Evolutionary conservation across 2,888 invertebrate species (phyloP), one percentile per base, ranked within the genome.

Genomic region (Zeuzera pyrina): DNA sequence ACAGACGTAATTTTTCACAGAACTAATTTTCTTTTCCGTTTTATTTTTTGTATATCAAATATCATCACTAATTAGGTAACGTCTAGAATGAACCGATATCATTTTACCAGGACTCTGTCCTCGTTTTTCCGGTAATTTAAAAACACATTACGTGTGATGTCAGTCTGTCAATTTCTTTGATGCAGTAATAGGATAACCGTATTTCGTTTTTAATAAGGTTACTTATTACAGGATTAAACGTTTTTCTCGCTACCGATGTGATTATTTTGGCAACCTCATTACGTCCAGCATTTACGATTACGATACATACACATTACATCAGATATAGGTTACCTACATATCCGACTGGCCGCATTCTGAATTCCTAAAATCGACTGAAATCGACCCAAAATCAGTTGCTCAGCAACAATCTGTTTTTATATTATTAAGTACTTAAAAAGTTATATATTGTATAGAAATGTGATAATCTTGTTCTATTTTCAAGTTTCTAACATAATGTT

Each of bases 181-280:
- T 43, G 45, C 41, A 42, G 52, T 49, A 53, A 54, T 48, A 51
- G 51, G 57, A 60, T 70, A 66, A 77, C 79, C 78, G 72, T 67
- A 68, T 74, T 70, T 48, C 42, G 29, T 45, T 27, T 38, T 34
- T 57, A 68, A 67, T 69, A 58, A 49, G 73, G 70, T 66, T 67
- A 53, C 42, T 19, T 19, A 4, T 6, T 6, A 28, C 11, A 10
- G 15, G 15, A 28, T 28, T 14, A 15, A 34, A 46, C 47, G 49
- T 43, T 41, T 57, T 67, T 62, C 59, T 47, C 41, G 30, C 59
- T 58, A 66, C 51, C 42, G 44, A 57, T 51, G 42, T 35, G 38
- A 43, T 43, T 68, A 66, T 74, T 68, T 65, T 61, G 48, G 41
- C 50, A 61, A 67, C 64, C 69, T 59, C 48, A 43, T 36, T 35